These are phyloP conservation scores for Piprites chloris DNA, from an alignment of 2,113 vertebrate species.

Conservation along the genomic window DNA sequence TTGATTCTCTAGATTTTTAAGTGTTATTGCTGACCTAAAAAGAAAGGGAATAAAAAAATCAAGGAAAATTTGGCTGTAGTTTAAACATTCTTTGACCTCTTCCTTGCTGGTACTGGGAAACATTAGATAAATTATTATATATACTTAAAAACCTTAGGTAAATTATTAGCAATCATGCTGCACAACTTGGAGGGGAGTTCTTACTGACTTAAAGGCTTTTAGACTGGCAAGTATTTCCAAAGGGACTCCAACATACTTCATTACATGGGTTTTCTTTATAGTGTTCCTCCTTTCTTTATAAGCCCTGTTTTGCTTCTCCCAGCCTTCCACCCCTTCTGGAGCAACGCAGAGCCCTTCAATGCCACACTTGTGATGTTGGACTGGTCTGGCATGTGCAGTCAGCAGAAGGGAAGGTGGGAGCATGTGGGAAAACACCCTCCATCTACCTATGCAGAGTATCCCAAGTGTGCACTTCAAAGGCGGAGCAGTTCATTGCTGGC, in stretches of 20 bases:
- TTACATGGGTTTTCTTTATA: neutral
- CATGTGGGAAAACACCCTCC: rapidly evolving
- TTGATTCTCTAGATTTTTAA: neutral
- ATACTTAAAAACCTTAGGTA: neutral
- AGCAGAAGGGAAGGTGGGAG: neutral
- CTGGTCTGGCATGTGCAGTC: neutral
- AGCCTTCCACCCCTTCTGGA: neutral
- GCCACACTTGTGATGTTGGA: neutral
- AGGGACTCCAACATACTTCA: neutral
- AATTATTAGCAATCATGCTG: neutral
- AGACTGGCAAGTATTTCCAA: neutral
- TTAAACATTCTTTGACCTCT: neutral
- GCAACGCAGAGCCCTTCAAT: neutral
- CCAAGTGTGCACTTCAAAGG: neutral
- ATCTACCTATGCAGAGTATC: neutral
- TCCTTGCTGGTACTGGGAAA: neutral
- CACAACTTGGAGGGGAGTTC: neutral
- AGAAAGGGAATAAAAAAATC: neutral
- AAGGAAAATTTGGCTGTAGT: neutral
- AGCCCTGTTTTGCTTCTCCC: neutral
- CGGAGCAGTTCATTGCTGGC: neutral
- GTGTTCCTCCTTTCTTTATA: neutral
- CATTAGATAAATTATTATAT: neutral
- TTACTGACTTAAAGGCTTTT: neutral
- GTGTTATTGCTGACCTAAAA: neutral